These are phyloP conservation scores for Phyllotreta striolata DNA, from an alignment of 2,888 invertebrate species.

Conservation along the genomic window DNA sequence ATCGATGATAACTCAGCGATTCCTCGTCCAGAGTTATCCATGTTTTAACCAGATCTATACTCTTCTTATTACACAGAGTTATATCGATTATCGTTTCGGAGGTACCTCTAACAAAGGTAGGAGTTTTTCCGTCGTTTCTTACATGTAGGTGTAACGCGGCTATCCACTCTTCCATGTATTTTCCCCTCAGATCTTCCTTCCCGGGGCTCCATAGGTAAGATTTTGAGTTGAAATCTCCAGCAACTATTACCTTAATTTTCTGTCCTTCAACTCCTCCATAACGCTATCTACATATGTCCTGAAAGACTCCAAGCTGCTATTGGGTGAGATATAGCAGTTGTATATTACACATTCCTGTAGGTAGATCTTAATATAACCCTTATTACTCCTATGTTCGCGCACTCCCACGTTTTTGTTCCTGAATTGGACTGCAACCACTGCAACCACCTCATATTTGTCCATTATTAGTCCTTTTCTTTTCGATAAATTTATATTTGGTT, in stretches of 20 bases:
- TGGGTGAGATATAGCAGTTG: background rate
- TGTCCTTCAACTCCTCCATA: background rate
- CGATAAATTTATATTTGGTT: slow-evolving; percentile 4
- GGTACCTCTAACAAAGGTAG: slow-evolving; percentile 7
- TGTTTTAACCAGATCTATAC: too few relatives aligned
- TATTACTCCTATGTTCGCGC: too few relatives aligned
- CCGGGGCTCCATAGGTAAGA: slow-evolving; percentile 1
- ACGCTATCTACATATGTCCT: background rate
- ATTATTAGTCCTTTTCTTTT: background rate
- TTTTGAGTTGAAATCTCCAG: slow-evolving; percentile 13
- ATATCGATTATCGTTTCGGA: background rate
- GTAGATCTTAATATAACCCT: too few relatives aligned
- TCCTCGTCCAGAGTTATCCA: background rate
- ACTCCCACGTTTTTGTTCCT: background rate
- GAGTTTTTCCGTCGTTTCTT: slow-evolving; percentile 3
- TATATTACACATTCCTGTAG: too few relatives aligned
- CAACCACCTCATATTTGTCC: too few relatives aligned
- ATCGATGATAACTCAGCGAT: too few relatives aligned
- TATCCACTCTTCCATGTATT: slow-evolving; percentile 6
- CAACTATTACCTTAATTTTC: background rate
- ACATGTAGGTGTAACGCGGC: background rate
- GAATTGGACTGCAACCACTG: background rate
- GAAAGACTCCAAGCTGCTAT: background rate
- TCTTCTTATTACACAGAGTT: too few relatives aligned
- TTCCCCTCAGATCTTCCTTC: too few relatives aligned